Evolutionary conservation across 2,797 vertebrate genomes (phyloP).

Genomic region (Hybognathus amarus): DNA sequence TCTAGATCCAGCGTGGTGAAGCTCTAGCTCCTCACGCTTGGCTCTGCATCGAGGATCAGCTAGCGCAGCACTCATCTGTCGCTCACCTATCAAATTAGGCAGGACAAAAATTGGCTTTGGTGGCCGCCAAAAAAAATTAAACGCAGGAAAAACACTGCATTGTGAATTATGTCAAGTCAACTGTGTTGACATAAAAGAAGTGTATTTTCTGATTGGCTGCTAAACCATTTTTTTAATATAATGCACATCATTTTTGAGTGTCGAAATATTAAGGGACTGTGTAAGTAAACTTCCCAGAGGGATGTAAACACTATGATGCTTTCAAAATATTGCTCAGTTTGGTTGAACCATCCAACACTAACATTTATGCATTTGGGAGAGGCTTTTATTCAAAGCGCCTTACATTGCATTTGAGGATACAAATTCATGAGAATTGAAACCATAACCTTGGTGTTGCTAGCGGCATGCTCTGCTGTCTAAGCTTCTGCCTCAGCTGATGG

Average conservation of each 20-base stretch:
- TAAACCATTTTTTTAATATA: background rate
- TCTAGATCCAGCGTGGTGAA: no score
- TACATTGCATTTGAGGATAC: background rate
- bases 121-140: no score
- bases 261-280: background rate
- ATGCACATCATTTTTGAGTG: background rate
- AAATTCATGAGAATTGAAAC: background rate
- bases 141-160: background rate
- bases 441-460: background rate
- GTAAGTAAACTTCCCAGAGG: background rate
- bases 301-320: background rate
- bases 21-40: no score
- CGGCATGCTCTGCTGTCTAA: background rate
- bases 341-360: background rate
- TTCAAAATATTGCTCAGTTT: background rate
- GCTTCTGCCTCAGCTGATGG: background rate
- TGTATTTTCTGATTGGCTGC: background rate
- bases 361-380: background rate
- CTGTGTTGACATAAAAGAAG: background rate
- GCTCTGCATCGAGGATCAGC: no score
- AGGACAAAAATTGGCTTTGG: no score
- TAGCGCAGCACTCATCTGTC: no score
- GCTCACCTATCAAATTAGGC: no score
- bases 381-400: background rate
- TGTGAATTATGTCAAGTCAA: background rate